A percentile compares a stretch with the other conserved stretches of the same genome.
phyloP scores from a whole-genome alignment of 1,140 invertebrate genomes.

The Bathynomus jamesi region DNA sequence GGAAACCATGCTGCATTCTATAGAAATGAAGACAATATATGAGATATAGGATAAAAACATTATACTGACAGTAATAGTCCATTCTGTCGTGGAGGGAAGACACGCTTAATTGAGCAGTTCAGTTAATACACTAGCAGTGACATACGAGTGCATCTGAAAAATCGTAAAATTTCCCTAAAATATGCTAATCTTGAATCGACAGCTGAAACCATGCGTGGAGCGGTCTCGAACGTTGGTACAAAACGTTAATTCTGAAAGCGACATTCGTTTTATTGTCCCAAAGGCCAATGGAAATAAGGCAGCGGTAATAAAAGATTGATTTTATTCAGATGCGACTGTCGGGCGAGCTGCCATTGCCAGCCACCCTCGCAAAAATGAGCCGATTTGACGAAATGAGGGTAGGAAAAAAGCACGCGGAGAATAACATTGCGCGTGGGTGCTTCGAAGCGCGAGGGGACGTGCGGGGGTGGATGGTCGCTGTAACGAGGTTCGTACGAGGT shows the following conservation, averaged over 20 bases:
- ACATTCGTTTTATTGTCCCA: constrained; percentile 1
- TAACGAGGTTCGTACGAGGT: not conserved
- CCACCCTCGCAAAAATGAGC: not conserved
- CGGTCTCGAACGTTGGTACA: not conserved
- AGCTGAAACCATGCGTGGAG: not conserved
- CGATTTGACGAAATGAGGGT: not conserved
- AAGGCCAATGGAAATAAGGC: constrained; percentile 1
- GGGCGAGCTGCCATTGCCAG: not conserved
- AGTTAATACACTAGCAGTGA: not conserved
- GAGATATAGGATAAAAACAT: not conserved
- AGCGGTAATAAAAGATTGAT: not conserved
- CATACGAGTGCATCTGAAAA: not conserved
- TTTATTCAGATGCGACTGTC: not conserved
- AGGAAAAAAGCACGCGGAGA: not conserved
- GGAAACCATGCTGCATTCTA: too few relatives aligned
- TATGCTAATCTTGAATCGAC: not conserved
- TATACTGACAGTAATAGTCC: not conserved
- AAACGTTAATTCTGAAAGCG: not conserved
- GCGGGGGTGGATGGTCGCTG: not conserved
- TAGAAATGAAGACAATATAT: too few relatives aligned
- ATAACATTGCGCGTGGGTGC: not conserved
- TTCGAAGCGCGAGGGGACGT: not conserved
- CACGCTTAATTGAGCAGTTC: not conserved
- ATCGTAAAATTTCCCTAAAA: constrained; percentile 1
- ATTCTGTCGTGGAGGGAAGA: not conserved